Base-by-base conservation (phyloP, 1,140 invertebrate genomes). In the Atta colombica region DNA sequence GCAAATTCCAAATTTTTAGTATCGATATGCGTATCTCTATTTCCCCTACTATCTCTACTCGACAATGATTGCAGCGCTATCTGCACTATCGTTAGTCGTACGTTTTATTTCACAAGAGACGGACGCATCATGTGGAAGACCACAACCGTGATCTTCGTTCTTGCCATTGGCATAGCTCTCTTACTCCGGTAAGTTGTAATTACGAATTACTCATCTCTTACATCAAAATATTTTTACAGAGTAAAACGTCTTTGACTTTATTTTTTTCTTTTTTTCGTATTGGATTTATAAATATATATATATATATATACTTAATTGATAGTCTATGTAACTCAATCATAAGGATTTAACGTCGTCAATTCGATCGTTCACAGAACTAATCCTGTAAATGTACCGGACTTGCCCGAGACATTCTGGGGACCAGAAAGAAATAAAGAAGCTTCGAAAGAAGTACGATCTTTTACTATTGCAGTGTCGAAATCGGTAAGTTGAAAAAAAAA, bases 321-420 rank as follows among this genome's bases (percentile, higher is more conserved):
- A 25, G 18, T 65, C 8, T 31, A 21, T 18, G 8, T 39, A 58
- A 61, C 3, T 53, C 2, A 12, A 12, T 68, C 7, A 69, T 31
- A 10, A 45, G 14, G 31, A 45, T 31, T 68, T 35, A 18, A 51
- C 8, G 10, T 63, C 12, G 25, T 89, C 39, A 45, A 45, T 45
- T 45, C 8, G 39, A 39, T 65, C 45, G 21, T 4, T 14, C 60
- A 12, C 28, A 88, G 80, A 2, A 39, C 39, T 1, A 7, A 45
- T 12, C 25, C 39, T 0, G 81, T 87, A 31, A 35, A 88, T 3
- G 51, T 91, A 28, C 92, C 92, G 1, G 69, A 58, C 1, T 86
- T 93, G 39, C 89, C 91, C 0, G 94, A 95, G 16, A 92, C 89
- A 1, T 96, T 95, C 87, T 96, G 96, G 96, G 96, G 96, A 0